A percentile compares a stretch with the other conserved stretches of the same genome.
phyloP scores from a whole-genome alignment of 30 jellyfish, hydroid and myxozoan genomes.

The Pseudorhiza aurosa region DNA sequence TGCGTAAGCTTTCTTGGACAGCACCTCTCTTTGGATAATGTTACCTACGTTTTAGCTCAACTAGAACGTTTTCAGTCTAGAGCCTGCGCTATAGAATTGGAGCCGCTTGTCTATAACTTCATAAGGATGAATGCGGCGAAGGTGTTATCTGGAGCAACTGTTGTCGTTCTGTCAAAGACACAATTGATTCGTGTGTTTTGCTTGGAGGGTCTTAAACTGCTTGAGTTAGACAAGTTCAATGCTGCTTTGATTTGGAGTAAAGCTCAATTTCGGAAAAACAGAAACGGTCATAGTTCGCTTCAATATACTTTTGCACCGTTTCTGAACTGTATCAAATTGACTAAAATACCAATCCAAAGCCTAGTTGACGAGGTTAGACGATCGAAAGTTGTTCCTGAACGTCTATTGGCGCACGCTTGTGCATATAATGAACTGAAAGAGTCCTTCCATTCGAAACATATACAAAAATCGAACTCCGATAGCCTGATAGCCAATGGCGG shows the following conservation, averaged over 20 bases:
- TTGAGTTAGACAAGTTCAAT: conserved; percentile 43
- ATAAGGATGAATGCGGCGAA: conserved; percentile 31
- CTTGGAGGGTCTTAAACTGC: conserved; percentile 22
- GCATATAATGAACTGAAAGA: conserved; percentile 63
- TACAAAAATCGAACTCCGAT: neutral
- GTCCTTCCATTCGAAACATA: neutral
- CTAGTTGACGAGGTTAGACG: conserved; percentile 76
- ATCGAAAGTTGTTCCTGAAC: conserved; percentile 68
- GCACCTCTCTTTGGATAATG: conserved; percentile 35
- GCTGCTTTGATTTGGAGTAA: conserved; percentile 71
- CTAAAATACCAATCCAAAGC: conserved; percentile 53
- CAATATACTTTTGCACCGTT: conserved; percentile 65
- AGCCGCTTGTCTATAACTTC: conserved; percentile 10
- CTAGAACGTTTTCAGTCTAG: conserved; percentile 39
- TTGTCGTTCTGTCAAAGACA: conserved; percentile 36
- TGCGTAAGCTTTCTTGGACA: conserved; percentile 50
- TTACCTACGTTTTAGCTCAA: conserved; percentile 47
- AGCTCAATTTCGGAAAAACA: conserved; percentile 34
- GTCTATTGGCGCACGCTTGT: conserved; percentile 75
- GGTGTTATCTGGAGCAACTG: conserved; percentile 35
- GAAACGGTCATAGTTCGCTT: neutral
- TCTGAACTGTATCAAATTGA: conserved; percentile 34
- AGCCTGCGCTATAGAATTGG: conserved; percentile 26
- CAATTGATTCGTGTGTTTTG: conserved; percentile 28
- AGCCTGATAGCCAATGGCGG: conserved; percentile 13